Conservation (phyloP, 2,888 invertebrate species). For the Doris montereyensis region DNA sequence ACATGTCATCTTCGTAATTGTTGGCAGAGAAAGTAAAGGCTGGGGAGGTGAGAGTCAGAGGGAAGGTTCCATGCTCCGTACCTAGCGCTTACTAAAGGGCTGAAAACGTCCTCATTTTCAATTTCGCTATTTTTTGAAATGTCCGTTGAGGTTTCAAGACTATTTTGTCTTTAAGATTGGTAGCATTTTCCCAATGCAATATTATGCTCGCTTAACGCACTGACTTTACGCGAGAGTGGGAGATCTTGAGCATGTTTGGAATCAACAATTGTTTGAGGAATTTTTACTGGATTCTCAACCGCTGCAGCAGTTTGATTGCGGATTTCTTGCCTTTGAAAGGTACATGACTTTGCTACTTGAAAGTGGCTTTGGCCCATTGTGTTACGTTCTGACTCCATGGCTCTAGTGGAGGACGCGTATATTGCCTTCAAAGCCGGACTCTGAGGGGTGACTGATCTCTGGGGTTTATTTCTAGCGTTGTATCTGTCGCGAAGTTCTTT, state of each 20-base stretch:
- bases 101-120: slow-evolving; percentile 20
- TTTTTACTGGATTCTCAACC: no score
- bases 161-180: no score
- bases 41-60: background rate
- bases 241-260: no score
- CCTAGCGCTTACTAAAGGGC: slow-evolving; percentile 8
- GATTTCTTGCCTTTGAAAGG: background rate
- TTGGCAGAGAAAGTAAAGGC: background rate
- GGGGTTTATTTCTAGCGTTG: background rate
- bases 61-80: slow-evolving; percentile 15
- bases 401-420: slow-evolving; percentile 23
- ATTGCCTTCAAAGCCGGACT: slow-evolving; percentile 33
- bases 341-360: background rate
- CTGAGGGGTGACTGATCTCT: slow-evolving; percentile 15
- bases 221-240: no score
- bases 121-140: no score
- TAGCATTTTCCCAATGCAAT: no score
- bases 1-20: slow-evolving; percentile 14
- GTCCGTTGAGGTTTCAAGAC: no score
- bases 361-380: background rate
- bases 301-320: no score
- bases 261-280: no score
- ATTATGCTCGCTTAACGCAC: no score
- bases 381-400: background rate
- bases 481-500: slow-evolving; percentile 32